Evolutionary conservation across 2,113 vertebrate genomes (phyloP), one percentile per base, ranked within the genome.

Genomic region (Nerophis lumbriciformis): DNA sequence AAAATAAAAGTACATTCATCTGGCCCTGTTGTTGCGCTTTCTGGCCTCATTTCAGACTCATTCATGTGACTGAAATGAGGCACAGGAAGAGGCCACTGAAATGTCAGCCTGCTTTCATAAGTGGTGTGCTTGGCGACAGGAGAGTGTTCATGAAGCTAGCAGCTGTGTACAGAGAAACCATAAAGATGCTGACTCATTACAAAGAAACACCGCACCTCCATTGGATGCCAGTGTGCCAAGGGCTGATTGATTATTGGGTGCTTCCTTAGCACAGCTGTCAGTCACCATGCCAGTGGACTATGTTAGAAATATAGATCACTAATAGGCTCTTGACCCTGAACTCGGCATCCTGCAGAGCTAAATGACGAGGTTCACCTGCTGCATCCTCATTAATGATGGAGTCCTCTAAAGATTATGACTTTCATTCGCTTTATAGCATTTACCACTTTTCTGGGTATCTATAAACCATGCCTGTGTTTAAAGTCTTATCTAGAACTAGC

Each of bases 201-300:
- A 73, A 81, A 80, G 79, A 69, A 53, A 53, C n/a, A 10, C 16
- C 9, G 15, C 12, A 11, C 51, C 8, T 11, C 11, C 42, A 2
- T 49, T 16, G 48, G 28, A 28, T 28, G 28, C 28, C 28, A 28
- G 48, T 49, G 48, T 16, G 48, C n/a, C 48, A 16, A 8, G n/a
- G 48, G 48, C 15, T 8, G 4, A 49, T 16, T 8, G 4, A 49
- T 16, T 16, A 15, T 16, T 8, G n/a, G 48, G 15, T 49, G 15
- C n/a, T 49, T 49, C 48, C 48, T 65, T 69, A 78, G 63, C 85
- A 78, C 84, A 88, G 87, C 87, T 90, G 85, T 75, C 72, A 63
- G 72, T 71, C 67, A 65, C 58, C n/a, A 38, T 81, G 75, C 79
- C 67, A 72, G 65, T 69, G 75, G 68, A 71, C 83, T 65, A 82